These are phyloP conservation scores for Ctenodactylus gundi DNA, from an alignment of 2,113 vertebrate species.

Conservation along the genomic window DNA sequence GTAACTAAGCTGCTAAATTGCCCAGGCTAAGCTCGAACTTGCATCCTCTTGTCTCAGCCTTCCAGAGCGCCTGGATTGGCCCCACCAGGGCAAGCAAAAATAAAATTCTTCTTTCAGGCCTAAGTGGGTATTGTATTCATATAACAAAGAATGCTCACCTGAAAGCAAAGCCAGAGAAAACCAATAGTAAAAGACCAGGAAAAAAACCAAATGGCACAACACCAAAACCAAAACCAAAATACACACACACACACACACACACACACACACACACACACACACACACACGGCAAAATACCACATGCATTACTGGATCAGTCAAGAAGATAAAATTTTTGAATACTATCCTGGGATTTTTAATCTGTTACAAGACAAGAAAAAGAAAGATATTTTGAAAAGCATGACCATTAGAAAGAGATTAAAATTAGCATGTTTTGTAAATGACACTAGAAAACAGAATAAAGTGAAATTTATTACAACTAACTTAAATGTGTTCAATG, in stretches of 20 bases:
- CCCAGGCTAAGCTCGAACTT: no score
- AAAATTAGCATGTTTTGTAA: slow-evolving; percentile 17
- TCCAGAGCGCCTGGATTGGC: no score
- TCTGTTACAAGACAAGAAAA: slow-evolving; percentile 3
- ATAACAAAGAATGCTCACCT: neutral
- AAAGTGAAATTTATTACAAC: slow-evolving; percentile 19
- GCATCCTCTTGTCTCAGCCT: no score
- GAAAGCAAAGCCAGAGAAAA: neutral
- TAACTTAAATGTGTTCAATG: slow-evolving; percentile 4
- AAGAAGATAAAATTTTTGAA: neutral
- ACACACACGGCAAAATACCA: no score
- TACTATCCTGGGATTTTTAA: neutral
- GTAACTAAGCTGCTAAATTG: no score
- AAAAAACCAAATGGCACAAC: no score
- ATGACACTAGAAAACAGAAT: slow-evolving; percentile 14
- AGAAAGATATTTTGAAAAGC: neutral
- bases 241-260: no score
- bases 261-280: no score
- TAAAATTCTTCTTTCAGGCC: neutral
- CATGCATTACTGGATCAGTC: neutral
- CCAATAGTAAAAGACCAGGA: no score
- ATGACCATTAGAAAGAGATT: neutral
- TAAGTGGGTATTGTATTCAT: neutral
- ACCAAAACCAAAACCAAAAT: no score
- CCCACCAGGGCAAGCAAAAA: no score